These are phyloP conservation scores for Stegodyphus mimosarum DNA, from an alignment of 1,140 invertebrate species.

Conservation along the genomic window DNA sequence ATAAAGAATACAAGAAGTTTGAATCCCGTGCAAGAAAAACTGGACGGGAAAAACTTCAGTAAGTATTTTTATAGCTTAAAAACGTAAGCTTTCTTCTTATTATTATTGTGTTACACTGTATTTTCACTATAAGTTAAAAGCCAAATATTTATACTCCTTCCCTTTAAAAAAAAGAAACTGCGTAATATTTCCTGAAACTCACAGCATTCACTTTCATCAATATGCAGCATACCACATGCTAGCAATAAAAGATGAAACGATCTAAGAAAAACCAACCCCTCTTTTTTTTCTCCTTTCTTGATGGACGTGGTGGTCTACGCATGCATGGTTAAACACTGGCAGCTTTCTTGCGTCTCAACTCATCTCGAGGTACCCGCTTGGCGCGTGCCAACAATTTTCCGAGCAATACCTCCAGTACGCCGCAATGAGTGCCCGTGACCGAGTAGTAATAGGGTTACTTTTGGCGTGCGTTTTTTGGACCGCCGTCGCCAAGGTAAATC, in stretches of 20 bases:
- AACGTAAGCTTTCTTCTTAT: too few relatives aligned
- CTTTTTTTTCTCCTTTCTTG: background rate
- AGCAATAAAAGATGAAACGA: background rate
- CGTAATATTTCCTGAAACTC: too few relatives aligned
- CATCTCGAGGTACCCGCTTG: background rate
- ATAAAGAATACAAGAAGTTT: too few relatives aligned
- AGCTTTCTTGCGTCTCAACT: background rate
- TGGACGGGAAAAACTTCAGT: too few relatives aligned
- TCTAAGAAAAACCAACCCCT: background rate
- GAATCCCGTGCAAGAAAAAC: too few relatives aligned
- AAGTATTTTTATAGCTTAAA: too few relatives aligned
- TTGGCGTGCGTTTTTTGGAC: background rate
- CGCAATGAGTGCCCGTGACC: conserved; percentile 24
- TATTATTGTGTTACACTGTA: too few relatives aligned
- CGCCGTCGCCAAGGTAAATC: too few relatives aligned
- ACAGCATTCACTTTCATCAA: too few relatives aligned
- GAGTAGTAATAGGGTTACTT: conserved; percentile 30
- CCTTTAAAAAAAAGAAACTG: too few relatives aligned
- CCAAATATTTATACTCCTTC: too few relatives aligned
- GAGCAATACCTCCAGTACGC: conserved; percentile 34
- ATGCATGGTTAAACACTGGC: conserved; percentile 41
- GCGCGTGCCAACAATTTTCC: conserved; percentile 31
- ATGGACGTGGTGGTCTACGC: background rate
- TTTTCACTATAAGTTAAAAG: too few relatives aligned
- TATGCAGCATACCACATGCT: background rate